Percentiles rank a stretch among this genome's conserved stretches.
phyloP scores from a whole-genome alignment of 1,140 invertebrate genomes.

The Drosophila willistoni region DNA sequence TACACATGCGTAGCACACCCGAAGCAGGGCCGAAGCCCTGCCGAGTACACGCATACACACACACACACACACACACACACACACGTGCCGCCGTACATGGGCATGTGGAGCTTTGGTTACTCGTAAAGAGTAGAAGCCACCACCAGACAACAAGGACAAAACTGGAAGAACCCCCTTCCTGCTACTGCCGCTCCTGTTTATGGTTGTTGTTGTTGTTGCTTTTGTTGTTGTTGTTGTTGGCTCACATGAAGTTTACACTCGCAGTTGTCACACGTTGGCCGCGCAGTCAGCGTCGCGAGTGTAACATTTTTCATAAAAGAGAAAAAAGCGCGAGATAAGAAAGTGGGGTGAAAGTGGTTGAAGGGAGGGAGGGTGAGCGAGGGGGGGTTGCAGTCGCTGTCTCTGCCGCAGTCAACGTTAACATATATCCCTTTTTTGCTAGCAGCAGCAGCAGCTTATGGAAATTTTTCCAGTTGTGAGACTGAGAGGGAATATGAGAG shows the following conservation, averaged over 20 bases:
- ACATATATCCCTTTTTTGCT: conserved; percentile 73
- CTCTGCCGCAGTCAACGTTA: conserved; percentile 28
- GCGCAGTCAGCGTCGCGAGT: conserved; percentile 68
- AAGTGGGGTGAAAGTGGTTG: neutral
- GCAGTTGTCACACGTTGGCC: conserved; percentile 76
- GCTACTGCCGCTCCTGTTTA: neutral
- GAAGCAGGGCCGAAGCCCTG: conserved; percentile 29
- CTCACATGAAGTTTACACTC: conserved; percentile 65
- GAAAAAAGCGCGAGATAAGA: conserved; percentile 44
- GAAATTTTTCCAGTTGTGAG: conserved; percentile 70
- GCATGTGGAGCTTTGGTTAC: conserved; percentile 66
- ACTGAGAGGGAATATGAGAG: conserved; percentile 17
- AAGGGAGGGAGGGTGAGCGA: neutral
- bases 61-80: conserved; percentile 35
- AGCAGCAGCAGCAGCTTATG: conserved; percentile 59
- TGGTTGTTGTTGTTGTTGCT: conserved; percentile 35
- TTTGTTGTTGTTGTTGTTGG: conserved; percentile 61
- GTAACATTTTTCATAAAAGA: conserved; percentile 76
- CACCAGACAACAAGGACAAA: conserved; percentile 55
- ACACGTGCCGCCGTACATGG: conserved; percentile 34
- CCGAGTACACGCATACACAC: conserved; percentile 62
- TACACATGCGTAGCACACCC: conserved; percentile 70
- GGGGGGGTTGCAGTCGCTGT: conserved; percentile 23
- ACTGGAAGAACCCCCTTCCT: conserved; percentile 29
- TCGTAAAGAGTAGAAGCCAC: conserved; percentile 76